phyloP scores from a whole-genome alignment of 2,888 invertebrate species.

The Chalcis sispes region DNA sequence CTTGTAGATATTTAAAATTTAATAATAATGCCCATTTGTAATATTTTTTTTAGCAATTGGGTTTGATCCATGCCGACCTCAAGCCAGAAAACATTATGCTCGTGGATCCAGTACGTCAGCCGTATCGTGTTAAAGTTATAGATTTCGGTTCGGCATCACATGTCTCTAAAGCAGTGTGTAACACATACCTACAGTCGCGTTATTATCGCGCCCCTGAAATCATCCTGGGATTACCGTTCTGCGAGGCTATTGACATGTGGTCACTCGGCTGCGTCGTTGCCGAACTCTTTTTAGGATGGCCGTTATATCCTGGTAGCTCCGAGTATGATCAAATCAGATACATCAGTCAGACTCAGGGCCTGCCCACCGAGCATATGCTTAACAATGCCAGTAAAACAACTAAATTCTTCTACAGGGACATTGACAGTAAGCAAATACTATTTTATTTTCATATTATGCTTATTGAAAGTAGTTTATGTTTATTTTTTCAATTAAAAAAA shows the following conservation, averaged over 20 bases:
- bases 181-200: conserved; percentile 98
- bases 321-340: conserved; percentile 99
- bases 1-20: too few relatives aligned
- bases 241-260: conserved; percentile 99
- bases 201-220: conserved; percentile 99
- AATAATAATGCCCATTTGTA: too few relatives aligned
- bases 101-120: conserved; percentile 98
- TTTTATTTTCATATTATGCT: not conserved
- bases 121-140: conserved; percentile 99
- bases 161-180: conserved; percentile 99
- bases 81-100: conserved; percentile 99
- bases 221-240: conserved; percentile 97
- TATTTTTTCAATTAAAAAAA: conserved; percentile 1
- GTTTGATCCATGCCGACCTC: conserved; percentile 98
- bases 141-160: conserved; percentile 99
- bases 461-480: not conserved
- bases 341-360: conserved; percentile 97
- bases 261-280: conserved; percentile 99
- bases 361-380: conserved; percentile 98
- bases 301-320: conserved; percentile 98
- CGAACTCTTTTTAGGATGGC: conserved; percentile 99
- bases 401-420: conserved; percentile 98
- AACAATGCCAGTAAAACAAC: conserved; percentile 98
- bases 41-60: conserved; percentile 91
- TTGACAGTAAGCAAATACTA: conserved; percentile 86